Conservation (phyloP, 1,140 invertebrate species). For the Hycleus phaleratus region DNA sequence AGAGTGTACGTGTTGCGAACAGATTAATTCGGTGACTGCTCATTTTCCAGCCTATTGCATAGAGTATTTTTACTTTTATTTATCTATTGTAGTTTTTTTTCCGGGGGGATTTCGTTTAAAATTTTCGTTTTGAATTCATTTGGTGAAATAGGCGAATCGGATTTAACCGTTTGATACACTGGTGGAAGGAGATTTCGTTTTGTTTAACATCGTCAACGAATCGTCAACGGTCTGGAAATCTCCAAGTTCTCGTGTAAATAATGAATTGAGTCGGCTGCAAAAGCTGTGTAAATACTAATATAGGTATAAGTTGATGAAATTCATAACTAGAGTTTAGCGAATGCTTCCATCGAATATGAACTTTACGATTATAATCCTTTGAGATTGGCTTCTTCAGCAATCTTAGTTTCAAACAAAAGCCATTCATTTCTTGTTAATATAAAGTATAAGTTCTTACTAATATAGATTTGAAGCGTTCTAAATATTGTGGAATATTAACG, state of each 20-base stretch:
- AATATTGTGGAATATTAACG: background rate
- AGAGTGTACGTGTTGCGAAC: conserved; percentile 3
- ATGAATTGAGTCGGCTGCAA: conserved; percentile 16
- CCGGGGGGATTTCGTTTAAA: background rate
- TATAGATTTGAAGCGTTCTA: background rate
- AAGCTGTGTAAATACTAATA: conserved; percentile 29
- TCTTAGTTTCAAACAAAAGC: conserved; percentile 26
- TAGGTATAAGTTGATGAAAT: conserved; percentile 30
- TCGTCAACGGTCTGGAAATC: conserved; percentile 25
- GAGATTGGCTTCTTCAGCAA: conserved; percentile 22
- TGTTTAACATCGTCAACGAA: conserved; percentile 26
- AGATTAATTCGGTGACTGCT: conserved; percentile 24
- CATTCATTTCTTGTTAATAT: conserved; percentile 26
- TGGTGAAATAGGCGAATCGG: background rate
- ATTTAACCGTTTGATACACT: conserved; percentile 8
- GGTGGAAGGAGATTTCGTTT: conserved; percentile 20
- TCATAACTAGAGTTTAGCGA: conserved; percentile 25
- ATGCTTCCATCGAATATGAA: conserved; percentile 18
- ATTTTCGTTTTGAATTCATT: background rate
- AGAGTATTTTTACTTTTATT: background rate
- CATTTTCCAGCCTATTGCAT: background rate
- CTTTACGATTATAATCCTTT: conserved; percentile 24
- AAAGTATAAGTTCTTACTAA: conserved; percentile 4
- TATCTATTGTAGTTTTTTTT: no score
- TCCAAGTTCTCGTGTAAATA: conserved; percentile 28